phyloP scores from a whole-genome alignment of 2,797 vertebrate species.

The Typhlichthys eigenmanni region DNA sequence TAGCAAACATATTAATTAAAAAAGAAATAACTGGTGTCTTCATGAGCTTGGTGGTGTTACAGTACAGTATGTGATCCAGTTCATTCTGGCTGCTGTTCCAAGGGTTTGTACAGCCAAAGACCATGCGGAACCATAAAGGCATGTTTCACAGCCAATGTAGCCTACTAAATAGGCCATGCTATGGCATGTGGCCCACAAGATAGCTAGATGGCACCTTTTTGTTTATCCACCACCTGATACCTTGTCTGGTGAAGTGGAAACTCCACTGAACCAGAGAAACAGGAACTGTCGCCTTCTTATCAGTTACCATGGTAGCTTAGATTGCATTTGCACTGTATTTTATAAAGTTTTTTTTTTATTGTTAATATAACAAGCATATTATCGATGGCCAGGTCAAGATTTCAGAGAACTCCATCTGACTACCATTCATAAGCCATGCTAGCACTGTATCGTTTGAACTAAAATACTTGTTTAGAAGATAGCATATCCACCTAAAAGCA shows the following conservation, averaged over 20 bases:
- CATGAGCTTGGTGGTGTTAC: no score
- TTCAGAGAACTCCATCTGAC: no score
- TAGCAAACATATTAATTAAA: not conserved
- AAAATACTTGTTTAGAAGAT: not conserved
- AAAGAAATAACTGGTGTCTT: not conserved
- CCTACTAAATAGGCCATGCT: conserved; percentile 68
- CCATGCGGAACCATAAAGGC: conserved; percentile 44
- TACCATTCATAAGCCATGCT: no score
- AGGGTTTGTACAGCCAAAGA: conserved; percentile 35
- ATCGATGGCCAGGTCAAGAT: no score
- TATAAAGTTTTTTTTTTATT: no score
- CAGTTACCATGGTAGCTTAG: conserved; percentile 42
- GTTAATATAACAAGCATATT: no score
- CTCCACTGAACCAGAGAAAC: conserved; percentile 38
- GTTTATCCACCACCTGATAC: conserved; percentile 70
- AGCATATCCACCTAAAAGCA: conserved; percentile 7
- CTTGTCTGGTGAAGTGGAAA: conserved; percentile 67
- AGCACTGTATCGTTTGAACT: no score
- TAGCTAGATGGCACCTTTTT: conserved; percentile 67
- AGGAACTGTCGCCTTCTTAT: conserved; percentile 49
- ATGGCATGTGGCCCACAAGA: conserved; percentile 67
- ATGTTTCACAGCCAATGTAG: conserved; percentile 52
- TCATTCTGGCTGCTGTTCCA: not conserved
- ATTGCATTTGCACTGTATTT: no score
- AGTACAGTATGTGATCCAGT: not conserved